Evolutionary conservation across 2,797 vertebrate genomes (phyloP).

Genomic region (Protonibea diacanthus): DNA sequence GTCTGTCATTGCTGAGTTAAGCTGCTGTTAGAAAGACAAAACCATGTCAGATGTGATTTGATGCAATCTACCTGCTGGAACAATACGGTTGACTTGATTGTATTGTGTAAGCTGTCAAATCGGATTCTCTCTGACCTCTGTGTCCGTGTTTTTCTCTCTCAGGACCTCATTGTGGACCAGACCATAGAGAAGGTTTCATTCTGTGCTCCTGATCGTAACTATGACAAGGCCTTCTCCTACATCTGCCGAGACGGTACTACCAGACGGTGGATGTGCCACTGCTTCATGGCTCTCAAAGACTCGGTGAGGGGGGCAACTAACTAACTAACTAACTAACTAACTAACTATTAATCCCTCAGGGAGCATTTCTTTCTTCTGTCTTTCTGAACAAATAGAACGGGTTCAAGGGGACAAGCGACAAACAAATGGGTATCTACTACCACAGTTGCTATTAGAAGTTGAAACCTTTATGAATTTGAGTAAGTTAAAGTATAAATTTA

Average conservation of each 20-base stretch:
- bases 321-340: no score
- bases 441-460: neutral
- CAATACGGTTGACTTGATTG: neutral
- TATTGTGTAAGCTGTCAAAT: neutral
- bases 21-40: conserved; percentile 11
- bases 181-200: conserved; percentile 97
- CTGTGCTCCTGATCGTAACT: conserved; percentile 94
- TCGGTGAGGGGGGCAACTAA: conserved; percentile 84
- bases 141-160: conserved; percentile 16
- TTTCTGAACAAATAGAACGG: no score
- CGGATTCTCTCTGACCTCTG: conserved; percentile 23
- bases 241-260: conserved; percentile 96
- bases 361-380: neutral
- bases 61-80: conserved; percentile 15
- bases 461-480: neutral
- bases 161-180: conserved; percentile 96
- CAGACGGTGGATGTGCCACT: conserved; percentile 95
- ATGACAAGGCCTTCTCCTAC: conserved; percentile 96
- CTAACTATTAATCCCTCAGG: neutral
- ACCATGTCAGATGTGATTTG: conserved; percentile 19
- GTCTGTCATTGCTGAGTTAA: conserved; percentile 3
- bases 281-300: conserved; percentile 95
- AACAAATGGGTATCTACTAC: neutral
- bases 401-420: no score
- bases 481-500: neutral